Evolutionary conservation across 2,797 vertebrate genomes (phyloP).

Genomic region (Diglossa cyanea): DNA sequence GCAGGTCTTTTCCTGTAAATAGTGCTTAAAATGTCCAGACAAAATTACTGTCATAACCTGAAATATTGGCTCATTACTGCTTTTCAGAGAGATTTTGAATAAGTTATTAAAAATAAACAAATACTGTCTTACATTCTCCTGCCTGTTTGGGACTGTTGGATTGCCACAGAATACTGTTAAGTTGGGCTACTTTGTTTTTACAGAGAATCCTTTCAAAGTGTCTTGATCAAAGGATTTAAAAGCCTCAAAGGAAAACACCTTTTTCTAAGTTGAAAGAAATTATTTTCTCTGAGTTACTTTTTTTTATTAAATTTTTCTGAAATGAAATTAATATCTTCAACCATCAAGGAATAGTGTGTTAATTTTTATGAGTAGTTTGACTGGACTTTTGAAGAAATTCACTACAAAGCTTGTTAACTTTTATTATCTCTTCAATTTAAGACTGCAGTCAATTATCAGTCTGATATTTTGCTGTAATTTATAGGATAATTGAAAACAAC

Average conservation of each 20-base stretch:
- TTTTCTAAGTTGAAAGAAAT: neutral
- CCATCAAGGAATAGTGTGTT: neutral
- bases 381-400: neutral
- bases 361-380: neutral
- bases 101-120: neutral
- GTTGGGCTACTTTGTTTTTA: neutral
- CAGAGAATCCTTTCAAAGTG: neutral
- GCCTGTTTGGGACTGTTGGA: neutral
- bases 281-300: neutral
- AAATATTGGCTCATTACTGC: neutral
- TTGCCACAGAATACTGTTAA: neutral
- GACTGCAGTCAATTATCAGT: neutral
- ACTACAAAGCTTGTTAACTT: neutral
- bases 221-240: neutral
- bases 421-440: neutral
- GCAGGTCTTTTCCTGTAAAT: neutral
- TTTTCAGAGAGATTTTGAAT: neutral
- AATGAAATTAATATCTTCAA: neutral
- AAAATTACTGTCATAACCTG: neutral
- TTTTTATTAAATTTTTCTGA: neutral
- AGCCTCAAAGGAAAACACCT: neutral
- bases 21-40: neutral
- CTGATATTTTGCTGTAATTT: constrained; percentile 55
- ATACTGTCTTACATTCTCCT: neutral
- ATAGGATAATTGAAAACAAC: constrained; percentile 93